Conservation (phyloP, 2,888 invertebrate species). For the Eulithis testata region DNA sequence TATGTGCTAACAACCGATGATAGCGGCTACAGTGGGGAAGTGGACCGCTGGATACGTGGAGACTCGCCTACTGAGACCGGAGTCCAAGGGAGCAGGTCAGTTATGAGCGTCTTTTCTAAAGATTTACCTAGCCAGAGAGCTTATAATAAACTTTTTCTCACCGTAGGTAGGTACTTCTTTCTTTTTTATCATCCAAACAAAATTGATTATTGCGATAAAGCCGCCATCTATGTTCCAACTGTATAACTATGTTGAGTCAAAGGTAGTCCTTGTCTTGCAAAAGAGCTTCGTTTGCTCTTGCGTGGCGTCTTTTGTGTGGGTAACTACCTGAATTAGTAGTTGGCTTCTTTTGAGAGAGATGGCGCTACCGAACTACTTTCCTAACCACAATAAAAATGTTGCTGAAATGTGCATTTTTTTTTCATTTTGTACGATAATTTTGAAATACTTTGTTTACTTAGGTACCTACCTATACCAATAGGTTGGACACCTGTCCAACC, state of each 20-base stretch:
- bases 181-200: too few species aligned
- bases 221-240: slow-evolving; percentile 24
- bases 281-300: too few species aligned
- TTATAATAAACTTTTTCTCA: too few species aligned
- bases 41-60: slow-evolving; percentile 60
- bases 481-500: too few species aligned
- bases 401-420: too few species aligned
- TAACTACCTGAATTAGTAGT: slow-evolving; percentile 1
- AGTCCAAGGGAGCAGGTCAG: slow-evolving; percentile 54
- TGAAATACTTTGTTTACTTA: too few species aligned
- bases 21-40: slow-evolving; percentile 58
- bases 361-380: slow-evolving; percentile 5
- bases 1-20: slow-evolving; percentile 28
- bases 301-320: background rate
- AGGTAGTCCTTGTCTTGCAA: background rate
- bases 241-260: background rate
- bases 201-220: background rate
- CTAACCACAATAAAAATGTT: too few species aligned
- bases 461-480: too few species aligned
- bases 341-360: slow-evolving; percentile 4
- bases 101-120: too few species aligned
- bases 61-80: slow-evolving; percentile 41
- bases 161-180: too few species aligned
- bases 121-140: background rate
- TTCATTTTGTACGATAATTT: too few species aligned